Conservation (phyloP, 2,113 vertebrate genomes). For the Hippocampus mohnikei region DNA sequence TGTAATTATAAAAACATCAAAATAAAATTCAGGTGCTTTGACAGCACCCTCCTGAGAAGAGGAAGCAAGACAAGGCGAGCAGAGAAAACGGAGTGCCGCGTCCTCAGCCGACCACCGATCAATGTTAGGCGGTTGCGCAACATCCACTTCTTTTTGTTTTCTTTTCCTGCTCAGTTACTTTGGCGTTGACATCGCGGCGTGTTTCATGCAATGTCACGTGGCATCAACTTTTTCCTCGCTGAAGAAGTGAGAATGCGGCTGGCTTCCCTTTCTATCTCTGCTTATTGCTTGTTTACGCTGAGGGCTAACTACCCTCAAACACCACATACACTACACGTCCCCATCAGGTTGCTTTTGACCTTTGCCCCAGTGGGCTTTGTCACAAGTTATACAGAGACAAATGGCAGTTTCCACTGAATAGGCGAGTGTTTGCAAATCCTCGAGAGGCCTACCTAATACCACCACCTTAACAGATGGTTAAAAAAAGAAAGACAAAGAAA, state of each 20-base stretch:
- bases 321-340: constrained; percentile 5
- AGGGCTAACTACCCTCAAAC: neutral
- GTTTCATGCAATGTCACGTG: neutral
- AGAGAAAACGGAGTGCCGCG: constrained; percentile 46
- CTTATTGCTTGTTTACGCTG: constrained; percentile 15
- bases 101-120: constrained; percentile 54
- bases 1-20: too few relatives aligned
- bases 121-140: constrained; percentile 61
- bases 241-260: neutral
- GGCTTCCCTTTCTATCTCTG: neutral
- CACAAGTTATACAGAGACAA: constrained; percentile 38
- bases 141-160: constrained; percentile 2
- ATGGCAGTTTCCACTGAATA: constrained; percentile 30
- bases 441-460: neutral
- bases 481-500: neutral
- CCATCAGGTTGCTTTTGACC: constrained; percentile 46
- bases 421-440: constrained; percentile 30
- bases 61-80: constrained; percentile 6
- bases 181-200: neutral
- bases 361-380: constrained; percentile 47
- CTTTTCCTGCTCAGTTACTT: neutral
- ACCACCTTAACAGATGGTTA: constrained; percentile 22
- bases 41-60: neutral
- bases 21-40: neutral
- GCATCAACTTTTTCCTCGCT: neutral